phyloP scores from a whole-genome alignment of 2,113 vertebrate species.

The Paedocypris sp. region DNA sequence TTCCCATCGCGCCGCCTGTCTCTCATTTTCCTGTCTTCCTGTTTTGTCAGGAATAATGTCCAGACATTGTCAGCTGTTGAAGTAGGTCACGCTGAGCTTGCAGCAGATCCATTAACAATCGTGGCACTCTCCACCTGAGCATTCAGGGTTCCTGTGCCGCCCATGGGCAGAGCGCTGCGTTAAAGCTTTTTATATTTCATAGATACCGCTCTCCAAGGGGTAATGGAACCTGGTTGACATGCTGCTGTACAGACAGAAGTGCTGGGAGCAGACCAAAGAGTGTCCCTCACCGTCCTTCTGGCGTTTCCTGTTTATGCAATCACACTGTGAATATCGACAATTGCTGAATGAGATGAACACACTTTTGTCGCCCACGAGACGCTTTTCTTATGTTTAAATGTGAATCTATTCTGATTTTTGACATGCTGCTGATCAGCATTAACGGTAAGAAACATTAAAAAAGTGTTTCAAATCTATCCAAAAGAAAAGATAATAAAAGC shows the following conservation, averaged over 20 bases:
- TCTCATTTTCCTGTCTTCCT: not conserved
- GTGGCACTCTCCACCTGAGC: not conserved
- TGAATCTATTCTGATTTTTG: no score
- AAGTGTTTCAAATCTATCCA: no score
- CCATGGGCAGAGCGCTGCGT: not conserved
- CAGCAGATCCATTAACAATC: not conserved
- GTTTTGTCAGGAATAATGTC: not conserved
- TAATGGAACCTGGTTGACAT: conserved; percentile 7
- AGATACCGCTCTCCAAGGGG: not conserved
- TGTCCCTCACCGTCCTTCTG: not conserved
- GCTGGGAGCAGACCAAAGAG: not conserved
- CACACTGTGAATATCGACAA: no score
- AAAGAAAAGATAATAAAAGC: no score
- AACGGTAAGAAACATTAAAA: no score
- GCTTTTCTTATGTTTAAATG: no score
- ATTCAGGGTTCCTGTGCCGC: not conserved
- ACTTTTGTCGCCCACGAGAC: no score
- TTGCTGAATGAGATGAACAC: not conserved
- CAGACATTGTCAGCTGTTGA: not conserved
- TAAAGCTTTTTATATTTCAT: conserved; percentile 20
- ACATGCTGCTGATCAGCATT: no score
- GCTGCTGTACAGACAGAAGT: not conserved
- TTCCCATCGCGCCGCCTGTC: no score
- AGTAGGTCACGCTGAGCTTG: not conserved
- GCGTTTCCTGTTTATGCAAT: not conserved